These are phyloP conservation scores for Olivierus martensii DNA, from an alignment of 1,140 invertebrate species.

Conservation along the genomic window DNA sequence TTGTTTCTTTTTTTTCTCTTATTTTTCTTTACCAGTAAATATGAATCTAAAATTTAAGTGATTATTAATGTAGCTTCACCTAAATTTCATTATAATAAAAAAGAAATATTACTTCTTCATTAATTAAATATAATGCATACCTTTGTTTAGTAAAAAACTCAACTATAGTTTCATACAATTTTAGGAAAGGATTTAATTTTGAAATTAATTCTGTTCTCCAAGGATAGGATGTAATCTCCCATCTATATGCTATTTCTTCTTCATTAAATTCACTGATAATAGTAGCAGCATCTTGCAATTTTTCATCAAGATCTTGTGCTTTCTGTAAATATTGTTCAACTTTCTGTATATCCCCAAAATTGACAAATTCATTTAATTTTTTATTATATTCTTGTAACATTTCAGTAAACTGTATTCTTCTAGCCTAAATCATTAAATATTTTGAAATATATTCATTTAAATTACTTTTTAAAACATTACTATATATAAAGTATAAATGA, in stretches of 20 bases:
- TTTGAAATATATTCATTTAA: not conserved
- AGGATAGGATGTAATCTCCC: constrained; percentile 79
- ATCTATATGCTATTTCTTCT: constrained; percentile 79
- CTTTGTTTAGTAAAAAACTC: constrained; percentile 73
- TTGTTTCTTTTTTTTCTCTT: too few species aligned
- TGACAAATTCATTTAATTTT: constrained; percentile 71
- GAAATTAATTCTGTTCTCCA: constrained; percentile 52
- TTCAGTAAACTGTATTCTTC: constrained; percentile 47
- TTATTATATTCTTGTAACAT: constrained; percentile 65
- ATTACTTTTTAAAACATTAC: not conserved
- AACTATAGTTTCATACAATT: constrained; percentile 71
- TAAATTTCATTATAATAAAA: too few species aligned
- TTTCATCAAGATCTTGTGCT: constrained; percentile 55
- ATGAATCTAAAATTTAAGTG: too few species aligned
- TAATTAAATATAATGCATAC: too few species aligned
- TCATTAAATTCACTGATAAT: constrained; percentile 81
- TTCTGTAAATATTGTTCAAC: constrained; percentile 71
- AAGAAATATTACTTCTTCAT: too few species aligned
- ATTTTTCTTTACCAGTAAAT: too few species aligned
- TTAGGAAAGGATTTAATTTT: constrained; percentile 66
- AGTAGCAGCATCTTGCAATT: constrained; percentile 49
- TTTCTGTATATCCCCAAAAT: constrained; percentile 76
- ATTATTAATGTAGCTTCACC: too few species aligned
- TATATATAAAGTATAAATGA: too few species aligned
- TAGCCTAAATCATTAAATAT: constrained; percentile 20